Evolutionary conservation across 2,113 vertebrate genomes (phyloP).

Genomic region (Pseudois nayaur): DNA sequence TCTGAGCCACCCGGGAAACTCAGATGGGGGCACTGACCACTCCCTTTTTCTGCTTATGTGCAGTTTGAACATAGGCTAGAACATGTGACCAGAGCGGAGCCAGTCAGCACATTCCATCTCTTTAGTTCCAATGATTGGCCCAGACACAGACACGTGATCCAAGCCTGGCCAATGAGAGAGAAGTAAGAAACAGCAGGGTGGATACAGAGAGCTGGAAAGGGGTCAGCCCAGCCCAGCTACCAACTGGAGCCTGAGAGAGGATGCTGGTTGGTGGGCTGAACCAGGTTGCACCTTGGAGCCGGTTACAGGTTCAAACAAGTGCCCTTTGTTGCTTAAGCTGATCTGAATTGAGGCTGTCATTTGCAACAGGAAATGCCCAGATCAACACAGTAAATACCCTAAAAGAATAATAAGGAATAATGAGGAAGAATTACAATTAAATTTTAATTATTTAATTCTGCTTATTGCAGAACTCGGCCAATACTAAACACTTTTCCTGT

Average conservation of each 20-base stretch:
- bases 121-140: not conserved
- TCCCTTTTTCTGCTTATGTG: rapidly evolving
- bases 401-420: not conserved
- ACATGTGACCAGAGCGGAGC: not conserved
- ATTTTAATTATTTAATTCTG: not conserved
- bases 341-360: not conserved
- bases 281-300: not conserved
- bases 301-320: not conserved
- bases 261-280: not conserved
- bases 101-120: not conserved
- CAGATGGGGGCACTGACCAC: not conserved
- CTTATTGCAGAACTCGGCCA: not conserved
- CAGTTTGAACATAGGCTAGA: rapidly evolving
- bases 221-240: not conserved
- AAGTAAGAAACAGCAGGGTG: not conserved
- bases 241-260: not conserved
- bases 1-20: not conserved
- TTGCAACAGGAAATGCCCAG: not conserved
- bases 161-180: not conserved
- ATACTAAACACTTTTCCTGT: not conserved
- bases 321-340: not conserved
- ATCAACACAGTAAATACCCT: not conserved
- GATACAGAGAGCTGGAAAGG: not conserved
- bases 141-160: not conserved
- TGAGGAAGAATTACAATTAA: not conserved